Evolutionary conservation across 2,113 vertebrate species (phyloP).

Genomic region (Brevimyrus niger): DNA sequence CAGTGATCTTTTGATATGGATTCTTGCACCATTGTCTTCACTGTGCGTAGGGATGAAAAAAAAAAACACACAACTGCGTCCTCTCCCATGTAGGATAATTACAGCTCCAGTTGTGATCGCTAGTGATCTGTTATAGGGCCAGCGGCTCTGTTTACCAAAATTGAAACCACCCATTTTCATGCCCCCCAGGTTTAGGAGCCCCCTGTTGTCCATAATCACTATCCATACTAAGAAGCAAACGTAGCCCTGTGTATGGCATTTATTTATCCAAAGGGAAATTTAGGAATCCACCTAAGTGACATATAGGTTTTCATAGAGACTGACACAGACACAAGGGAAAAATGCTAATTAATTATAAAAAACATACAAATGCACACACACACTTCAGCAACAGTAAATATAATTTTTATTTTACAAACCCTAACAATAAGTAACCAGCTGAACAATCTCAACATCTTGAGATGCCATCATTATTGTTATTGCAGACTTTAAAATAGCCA

Average conservation of each 20-base stretch:
- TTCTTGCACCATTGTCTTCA: not conserved
- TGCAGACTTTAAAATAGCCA: not conserved
- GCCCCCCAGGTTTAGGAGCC: not conserved
- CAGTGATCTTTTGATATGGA: not conserved
- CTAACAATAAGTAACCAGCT: not conserved
- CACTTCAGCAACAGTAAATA: not conserved
- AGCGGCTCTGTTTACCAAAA: not conserved
- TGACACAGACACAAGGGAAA: not conserved
- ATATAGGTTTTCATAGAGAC: not conserved
- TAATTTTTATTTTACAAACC: not conserved
- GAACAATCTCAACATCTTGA: not conserved
- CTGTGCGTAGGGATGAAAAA: not conserved
- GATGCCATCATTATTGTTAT: not conserved
- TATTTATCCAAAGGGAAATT: not conserved
- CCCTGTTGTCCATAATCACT: not conserved
- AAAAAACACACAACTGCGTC: not conserved
- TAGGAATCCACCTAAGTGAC: not conserved
- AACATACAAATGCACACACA: too few relatives aligned
- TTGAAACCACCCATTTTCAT: not conserved
- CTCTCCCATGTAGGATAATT: not conserved
- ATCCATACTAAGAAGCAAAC: not conserved
- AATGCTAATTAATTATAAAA: not conserved
- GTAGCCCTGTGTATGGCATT: not conserved
- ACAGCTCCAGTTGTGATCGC: not conserved
- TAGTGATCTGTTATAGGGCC: not conserved